A percentile compares a stretch with the other conserved stretches of the same genome.
These are phyloP conservation scores for Lytechinus pictus DNA, from an alignment of 35 echinoderm and acorn worm species.

Conservation along the genomic window DNA sequence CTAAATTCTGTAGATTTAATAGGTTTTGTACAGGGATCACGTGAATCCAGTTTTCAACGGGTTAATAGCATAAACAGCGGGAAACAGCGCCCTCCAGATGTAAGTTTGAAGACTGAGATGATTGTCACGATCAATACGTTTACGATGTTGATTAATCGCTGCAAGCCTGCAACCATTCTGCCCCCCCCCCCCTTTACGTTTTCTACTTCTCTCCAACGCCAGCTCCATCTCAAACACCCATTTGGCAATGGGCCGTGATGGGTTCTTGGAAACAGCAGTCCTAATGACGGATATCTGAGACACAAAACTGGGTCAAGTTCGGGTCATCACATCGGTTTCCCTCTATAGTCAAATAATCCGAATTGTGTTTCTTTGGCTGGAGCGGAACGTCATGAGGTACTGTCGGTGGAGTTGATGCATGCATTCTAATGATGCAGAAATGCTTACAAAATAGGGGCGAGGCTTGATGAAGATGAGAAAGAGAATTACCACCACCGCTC, in stretches of 20 bases:
- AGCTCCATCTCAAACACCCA: background rate
- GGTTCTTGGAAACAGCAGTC: background rate
- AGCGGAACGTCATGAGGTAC: no score
- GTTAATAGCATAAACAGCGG: no score
- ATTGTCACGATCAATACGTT: background rate
- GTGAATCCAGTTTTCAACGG: no score
- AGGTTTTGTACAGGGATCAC: no score
- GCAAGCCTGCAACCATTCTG: background rate
- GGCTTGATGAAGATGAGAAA: no score
- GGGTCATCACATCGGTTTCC: background rate
- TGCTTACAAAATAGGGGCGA: no score
- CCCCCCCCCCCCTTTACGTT: background rate
- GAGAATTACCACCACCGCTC: no score
- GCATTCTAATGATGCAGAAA: no score
- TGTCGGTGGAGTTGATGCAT: no score
- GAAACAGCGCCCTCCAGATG: no score
- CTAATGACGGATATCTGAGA: background rate
- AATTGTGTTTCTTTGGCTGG: background rate
- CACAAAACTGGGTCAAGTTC: background rate
- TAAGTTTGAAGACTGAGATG: background rate
- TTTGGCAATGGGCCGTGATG: background rate
- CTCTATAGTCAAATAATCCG: background rate
- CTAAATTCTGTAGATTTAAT: no score
- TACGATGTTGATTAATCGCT: background rate
- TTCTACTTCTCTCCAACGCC: background rate